Evolutionary conservation across 2,113 vertebrate genomes (phyloP).

Genomic region (Strix uralensis): DNA sequence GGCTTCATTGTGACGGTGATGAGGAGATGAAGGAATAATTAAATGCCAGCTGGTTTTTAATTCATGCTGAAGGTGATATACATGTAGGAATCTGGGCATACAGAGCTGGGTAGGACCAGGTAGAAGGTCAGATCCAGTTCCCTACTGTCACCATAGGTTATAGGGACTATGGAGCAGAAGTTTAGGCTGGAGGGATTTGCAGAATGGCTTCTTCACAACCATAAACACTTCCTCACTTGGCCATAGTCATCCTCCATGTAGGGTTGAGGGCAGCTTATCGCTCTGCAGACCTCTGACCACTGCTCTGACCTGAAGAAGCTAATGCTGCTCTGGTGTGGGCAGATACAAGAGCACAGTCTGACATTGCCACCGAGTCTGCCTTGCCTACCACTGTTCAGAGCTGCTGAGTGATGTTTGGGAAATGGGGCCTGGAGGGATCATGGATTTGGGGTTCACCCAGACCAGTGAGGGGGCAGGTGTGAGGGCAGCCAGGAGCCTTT

Average conservation of each 20-base stretch:
- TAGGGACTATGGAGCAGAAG: neutral
- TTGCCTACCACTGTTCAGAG: neutral
- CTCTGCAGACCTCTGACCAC: neutral
- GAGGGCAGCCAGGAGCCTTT: neutral
- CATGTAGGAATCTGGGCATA: accelerated
- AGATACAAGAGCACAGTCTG: accelerated
- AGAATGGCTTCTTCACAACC: neutral
- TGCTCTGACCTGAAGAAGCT: neutral
- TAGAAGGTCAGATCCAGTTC: neutral
- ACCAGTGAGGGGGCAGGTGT: neutral
- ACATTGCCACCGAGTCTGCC: accelerated
- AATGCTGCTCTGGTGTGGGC: neutral
- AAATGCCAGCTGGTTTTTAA: neutral
- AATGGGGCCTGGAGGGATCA: neutral
- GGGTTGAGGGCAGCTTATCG: neutral
- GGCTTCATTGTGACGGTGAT: neutral
- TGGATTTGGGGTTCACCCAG: neutral
- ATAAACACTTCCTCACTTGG: neutral
- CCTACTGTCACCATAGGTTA: too few species aligned
- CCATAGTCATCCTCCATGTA: accelerated
- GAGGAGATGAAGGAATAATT: neutral
- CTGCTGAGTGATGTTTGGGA: neutral
- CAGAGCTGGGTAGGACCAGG: neutral
- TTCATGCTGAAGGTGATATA: accelerated
- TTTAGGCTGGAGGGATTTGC: neutral